Evolutionary conservation across 2,113 vertebrate genomes (phyloP), one percentile per base, ranked within the genome.

Genomic region (Alligator mississippiensis): DNA sequence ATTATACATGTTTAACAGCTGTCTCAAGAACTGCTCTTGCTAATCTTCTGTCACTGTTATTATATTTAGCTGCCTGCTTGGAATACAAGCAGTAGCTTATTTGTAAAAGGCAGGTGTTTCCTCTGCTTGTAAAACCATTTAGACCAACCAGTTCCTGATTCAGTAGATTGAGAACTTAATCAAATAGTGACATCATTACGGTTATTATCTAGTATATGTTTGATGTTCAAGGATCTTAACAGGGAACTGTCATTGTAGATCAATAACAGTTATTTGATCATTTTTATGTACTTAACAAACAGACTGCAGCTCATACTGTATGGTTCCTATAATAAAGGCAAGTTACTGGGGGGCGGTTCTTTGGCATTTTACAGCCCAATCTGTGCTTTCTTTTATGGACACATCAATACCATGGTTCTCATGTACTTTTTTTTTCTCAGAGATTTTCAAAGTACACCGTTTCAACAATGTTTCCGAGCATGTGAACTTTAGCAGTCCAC

Each of bases 101-200:
- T 97, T 95, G 95, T 82, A 95, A 93, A 97, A 96, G 97, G 95
- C 97, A 98, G 98, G 97, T 98, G 98, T 96, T 98, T 97, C 97
- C 97, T 97, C 87, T 80, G 88, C 97, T 93, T 96, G 94, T 98
- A 97, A 98, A 98, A 96, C 94, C 95, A 97, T 96, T 97, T 85
- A 95, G 93, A 74, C 88, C 91, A 96, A 97, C 93, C 91, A 96
- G 96, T 98, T 98, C 97, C 97, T 97, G 97, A 97, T 95, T 91
- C 85, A 94, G 90, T 90, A 98, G 97, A 97, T 97, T 97, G 97
- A 96, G 72, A 94, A 93, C 93, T 97, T 93, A 92, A 96, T 96
- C 97, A 97, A 96, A 94, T 89, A 96, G 93, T 95, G 97, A 96
- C 96, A 95, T 95, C 47, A 47, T 97, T 77, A 87, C 91, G 92